phyloP scores from a whole-genome alignment of 2,797 vertebrate genomes.

The Sebastiscus albofasciatus region DNA sequence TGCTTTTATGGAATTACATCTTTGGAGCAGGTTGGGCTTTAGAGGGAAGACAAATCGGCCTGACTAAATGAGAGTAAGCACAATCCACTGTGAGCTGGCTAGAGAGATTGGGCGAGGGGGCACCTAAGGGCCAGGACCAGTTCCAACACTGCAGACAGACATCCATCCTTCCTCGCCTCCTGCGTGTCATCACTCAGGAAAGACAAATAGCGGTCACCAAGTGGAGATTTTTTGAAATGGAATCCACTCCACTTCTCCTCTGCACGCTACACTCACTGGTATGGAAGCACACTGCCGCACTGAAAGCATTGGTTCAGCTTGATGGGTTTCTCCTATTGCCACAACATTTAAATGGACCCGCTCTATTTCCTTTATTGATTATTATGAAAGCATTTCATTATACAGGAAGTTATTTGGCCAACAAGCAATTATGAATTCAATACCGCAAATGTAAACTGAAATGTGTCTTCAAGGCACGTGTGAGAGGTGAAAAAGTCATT shows the following conservation, averaged over 20 bases:
- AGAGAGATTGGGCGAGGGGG: conserved; percentile 65
- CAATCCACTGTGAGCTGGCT: conserved; percentile 71
- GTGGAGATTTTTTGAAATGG: conserved; percentile 65
- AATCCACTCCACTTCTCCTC: conserved; percentile 54
- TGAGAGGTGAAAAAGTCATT: conserved; percentile 66
- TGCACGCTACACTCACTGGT: conserved; percentile 27
- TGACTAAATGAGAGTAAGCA: conserved; percentile 82
- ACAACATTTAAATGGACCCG: conserved; percentile 75
- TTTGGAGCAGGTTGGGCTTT: conserved; percentile 79
- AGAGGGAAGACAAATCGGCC: conserved; percentile 83
- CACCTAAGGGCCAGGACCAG: conserved; percentile 62
- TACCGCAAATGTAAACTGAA: conserved; percentile 78
- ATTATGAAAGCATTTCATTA: conserved; percentile 82
- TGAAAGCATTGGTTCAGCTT: conserved; percentile 63
- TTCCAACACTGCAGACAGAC: conserved; percentile 61
- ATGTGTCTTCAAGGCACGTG: conserved; percentile 70
- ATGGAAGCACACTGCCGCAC: conserved; percentile 43
- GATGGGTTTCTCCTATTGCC: conserved; percentile 71
- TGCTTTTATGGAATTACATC: conserved; percentile 90
- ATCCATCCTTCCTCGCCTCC: conserved; percentile 63
- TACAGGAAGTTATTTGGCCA: conserved; percentile 74
- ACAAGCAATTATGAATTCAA: conserved; percentile 84
- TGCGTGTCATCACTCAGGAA: conserved; percentile 55
- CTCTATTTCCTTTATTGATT: conserved; percentile 83
- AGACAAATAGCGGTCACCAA: conserved; percentile 47